These are phyloP conservation scores for Mycteria americana DNA, from an alignment of 2,797 vertebrate species.

Conservation along the genomic window DNA sequence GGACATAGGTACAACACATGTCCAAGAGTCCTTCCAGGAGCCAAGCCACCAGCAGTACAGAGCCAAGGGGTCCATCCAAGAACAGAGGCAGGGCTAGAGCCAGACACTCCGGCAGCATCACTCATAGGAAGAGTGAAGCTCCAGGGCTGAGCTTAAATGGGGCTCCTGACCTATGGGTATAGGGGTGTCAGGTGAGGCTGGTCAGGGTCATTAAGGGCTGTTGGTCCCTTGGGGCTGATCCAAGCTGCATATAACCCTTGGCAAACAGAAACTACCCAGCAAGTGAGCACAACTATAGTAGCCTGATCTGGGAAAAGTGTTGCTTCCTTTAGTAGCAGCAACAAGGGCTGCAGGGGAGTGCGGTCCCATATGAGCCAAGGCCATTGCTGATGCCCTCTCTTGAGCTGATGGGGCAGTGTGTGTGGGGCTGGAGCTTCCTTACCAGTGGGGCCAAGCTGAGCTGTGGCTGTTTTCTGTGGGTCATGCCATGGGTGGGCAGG, in stretches of 20 bases:
- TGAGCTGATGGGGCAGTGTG: not conserved
- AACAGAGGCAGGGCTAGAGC: not conserved
- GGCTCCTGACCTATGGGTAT: not conserved
- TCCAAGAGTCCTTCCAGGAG: not conserved
- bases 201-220: not conserved
- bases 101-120: not conserved
- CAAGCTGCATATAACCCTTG: rapidly evolving
- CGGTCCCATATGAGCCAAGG: rapidly evolving
- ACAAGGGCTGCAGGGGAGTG: not conserved
- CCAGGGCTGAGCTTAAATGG: not conserved
- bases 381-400: rapidly evolving
- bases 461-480: not conserved
- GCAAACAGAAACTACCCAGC: not conserved
- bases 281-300: rapidly evolving
- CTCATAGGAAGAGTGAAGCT: rapidly evolving
- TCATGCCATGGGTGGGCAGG: not conserved
- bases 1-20: rapidly evolving
- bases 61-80: not conserved
- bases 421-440: not conserved
- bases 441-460: not conserved
- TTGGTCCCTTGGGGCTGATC: not conserved
- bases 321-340: too few relatives aligned
- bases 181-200: not conserved
- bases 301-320: not conserved
- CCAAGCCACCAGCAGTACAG: not conserved